These are phyloP conservation scores for Coluber constrictor DNA, from an alignment of 2,797 vertebrate genomes.

Conservation along the genomic window DNA sequence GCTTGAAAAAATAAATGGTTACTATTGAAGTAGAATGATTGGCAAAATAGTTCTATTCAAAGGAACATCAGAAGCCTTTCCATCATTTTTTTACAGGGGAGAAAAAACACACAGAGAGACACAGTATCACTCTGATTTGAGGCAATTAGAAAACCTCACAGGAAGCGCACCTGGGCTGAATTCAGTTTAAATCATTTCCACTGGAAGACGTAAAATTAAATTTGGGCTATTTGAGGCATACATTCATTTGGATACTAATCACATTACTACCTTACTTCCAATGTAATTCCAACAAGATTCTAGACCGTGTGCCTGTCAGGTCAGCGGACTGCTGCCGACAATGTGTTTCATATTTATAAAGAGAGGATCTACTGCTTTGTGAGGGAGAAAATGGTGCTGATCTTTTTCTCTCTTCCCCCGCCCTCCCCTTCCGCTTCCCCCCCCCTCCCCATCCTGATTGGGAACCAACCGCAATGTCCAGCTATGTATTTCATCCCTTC, in stretches of 20 bases:
- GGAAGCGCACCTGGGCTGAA: constrained; percentile 60
- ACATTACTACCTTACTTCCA: constrained; percentile 60
- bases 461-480: constrained; percentile 69
- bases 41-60: constrained; percentile 75
- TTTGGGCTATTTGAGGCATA: constrained; percentile 67
- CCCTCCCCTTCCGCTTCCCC: not conserved
- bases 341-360: constrained; percentile 43
- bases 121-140: constrained; percentile 52
- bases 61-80: constrained; percentile 53
- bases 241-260: constrained; percentile 72
- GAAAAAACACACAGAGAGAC: not conserved
- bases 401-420: constrained; percentile 31
- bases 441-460: constrained; percentile 59
- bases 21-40: constrained; percentile 76
- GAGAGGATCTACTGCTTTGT: constrained; percentile 43
- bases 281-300: constrained; percentile 54
- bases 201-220: constrained; percentile 66
- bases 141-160: constrained; percentile 66
- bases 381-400: constrained; percentile 43
- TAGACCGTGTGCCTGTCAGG: constrained; percentile 45
- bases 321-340: constrained; percentile 47
- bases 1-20: constrained; percentile 80
- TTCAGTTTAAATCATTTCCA: constrained; percentile 66
- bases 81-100: not conserved
- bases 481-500: constrained; percentile 69